Percentiles rank a stretch among this genome's conserved stretches.
phyloP scores from a whole-genome alignment of 2,797 vertebrate genomes.

The Chaenodraco wilsoni region DNA sequence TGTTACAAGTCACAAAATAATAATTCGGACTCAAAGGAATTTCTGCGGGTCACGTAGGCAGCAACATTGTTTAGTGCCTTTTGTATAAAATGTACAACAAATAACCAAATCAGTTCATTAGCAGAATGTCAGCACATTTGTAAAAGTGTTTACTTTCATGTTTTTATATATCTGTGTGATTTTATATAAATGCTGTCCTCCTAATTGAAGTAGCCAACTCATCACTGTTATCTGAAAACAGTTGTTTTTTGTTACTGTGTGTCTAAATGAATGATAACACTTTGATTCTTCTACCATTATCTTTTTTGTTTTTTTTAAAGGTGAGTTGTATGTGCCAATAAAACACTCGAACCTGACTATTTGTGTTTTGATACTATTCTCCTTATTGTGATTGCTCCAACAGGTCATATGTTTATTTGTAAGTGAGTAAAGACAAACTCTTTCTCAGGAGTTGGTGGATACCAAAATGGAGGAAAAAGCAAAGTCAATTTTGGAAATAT shows the following conservation, averaged over 20 bases:
- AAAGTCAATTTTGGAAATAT: background rate
- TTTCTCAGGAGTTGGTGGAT: background rate
- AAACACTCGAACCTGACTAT: conserved; percentile 58
- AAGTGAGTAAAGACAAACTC: background rate
- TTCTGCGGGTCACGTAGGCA: conserved; percentile 20
- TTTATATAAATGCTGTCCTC: conserved; percentile 69
- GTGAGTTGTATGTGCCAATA: conserved; percentile 71
- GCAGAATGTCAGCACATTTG: conserved; percentile 57
- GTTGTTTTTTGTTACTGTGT: conserved; percentile 49
- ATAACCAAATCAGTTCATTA: conserved; percentile 47
- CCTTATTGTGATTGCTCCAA: background rate
- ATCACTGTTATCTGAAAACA: conserved; percentile 74
- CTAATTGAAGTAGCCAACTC: conserved; percentile 75
- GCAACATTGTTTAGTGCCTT: conserved; percentile 9
- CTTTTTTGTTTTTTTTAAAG: conserved; percentile 56
- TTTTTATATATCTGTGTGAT: conserved; percentile 59
- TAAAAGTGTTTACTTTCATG: conserved; percentile 44
- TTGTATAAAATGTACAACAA: conserved; percentile 35
- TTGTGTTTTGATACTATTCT: background rate
- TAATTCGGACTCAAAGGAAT: conserved; percentile 14
- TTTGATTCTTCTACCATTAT: conserved; percentile 68
- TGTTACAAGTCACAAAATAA: conserved; percentile 4
- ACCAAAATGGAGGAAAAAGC: background rate
- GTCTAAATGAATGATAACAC: conserved; percentile 69
- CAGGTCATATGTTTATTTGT: background rate